Evolutionary conservation across 2,888 invertebrate species (phyloP), one percentile per base, ranked within the genome.

Genomic region (Andricus quercusramuli): DNA sequence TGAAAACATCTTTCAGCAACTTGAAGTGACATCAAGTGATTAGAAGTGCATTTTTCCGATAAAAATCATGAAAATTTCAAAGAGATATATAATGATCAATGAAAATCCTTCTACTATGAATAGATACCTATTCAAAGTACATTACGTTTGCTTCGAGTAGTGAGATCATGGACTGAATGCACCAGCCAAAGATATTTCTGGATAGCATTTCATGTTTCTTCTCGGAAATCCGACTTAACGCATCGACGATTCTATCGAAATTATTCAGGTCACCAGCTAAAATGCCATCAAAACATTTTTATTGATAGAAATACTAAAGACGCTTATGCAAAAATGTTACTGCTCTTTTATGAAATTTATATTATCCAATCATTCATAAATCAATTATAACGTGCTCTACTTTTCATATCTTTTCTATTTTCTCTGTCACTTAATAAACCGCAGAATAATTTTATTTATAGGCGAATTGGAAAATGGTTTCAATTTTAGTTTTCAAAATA

Each of bases 161-260:
- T 70, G 70, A 70, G 70, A 70, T 70, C 70, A 70, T 51, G 51
- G 8, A 47, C 68, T 51, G 44, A 70, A 70, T 70, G 25, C 70
- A 70, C 51, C 70, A 70, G 70, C 51, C 47, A 70, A 32, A 70
- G 47, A 70, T 70, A 70, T 70, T 70, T 70, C 70, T 70, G 68
- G 47, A 22, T 32, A 70, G 70, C 51, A 32, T 25, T 70, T 70
- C 70, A 29, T 29, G 29, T 51, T 70, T 20, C 68, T 51, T 70
- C 70, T 70, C 51, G 11, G 70, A 70, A 70, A 70, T 29, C 11
- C 47, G 25, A 47, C 70, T 70, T 70, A 51, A 70, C 51, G 70
- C 70, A 70, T 51, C 70, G 22, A 51, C 25, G 70, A 70, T 51
- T 47, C 47, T 70, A 70, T 70, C 51, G 20, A 70, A 70, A 32